Percentiles rank a stretch among this genome's conserved stretches.
Conservation (phyloP, 2,113 vertebrate species). For the Galemys pyrenaicus region DNA sequence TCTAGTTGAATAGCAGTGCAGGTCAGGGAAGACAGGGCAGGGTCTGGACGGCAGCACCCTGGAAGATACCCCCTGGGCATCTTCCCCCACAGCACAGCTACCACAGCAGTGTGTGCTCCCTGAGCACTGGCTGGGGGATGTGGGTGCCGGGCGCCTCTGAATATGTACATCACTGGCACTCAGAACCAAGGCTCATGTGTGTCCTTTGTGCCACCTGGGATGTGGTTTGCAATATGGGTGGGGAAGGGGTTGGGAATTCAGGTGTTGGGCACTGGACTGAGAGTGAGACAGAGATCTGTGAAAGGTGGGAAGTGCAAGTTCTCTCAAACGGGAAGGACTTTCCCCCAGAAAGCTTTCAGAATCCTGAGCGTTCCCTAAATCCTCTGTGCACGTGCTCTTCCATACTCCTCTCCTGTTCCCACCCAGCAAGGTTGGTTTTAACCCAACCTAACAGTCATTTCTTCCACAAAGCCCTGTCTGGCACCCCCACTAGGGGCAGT, state of each 20-base stretch:
- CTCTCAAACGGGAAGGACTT: not conserved
- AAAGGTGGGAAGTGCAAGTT: not conserved
- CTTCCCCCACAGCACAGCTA: no score
- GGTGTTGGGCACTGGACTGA: not conserved
- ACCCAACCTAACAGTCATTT: not conserved
- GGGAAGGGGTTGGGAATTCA: not conserved
- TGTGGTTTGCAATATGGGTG: not conserved
- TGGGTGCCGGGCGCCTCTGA: not conserved
- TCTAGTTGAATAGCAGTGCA: not conserved
- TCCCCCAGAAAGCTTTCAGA: not conserved
- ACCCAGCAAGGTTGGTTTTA: not conserved
- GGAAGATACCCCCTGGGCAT: not conserved
- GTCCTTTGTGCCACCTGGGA: not conserved
- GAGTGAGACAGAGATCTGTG: not conserved
- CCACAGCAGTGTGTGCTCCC: not conserved
- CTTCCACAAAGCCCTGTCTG: not conserved
- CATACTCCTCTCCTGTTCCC: rapidly evolving
- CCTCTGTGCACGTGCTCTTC: not conserved
- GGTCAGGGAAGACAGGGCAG: not conserved
- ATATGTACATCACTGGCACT: no score
- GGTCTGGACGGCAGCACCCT: not conserved
- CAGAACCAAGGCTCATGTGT: not conserved
- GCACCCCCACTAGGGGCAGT: no score
- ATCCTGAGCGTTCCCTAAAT: not conserved
- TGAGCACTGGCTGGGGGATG: no score